Conservation (phyloP, 2,797 vertebrate genomes). For the Ptychadena robeensis region DNA sequence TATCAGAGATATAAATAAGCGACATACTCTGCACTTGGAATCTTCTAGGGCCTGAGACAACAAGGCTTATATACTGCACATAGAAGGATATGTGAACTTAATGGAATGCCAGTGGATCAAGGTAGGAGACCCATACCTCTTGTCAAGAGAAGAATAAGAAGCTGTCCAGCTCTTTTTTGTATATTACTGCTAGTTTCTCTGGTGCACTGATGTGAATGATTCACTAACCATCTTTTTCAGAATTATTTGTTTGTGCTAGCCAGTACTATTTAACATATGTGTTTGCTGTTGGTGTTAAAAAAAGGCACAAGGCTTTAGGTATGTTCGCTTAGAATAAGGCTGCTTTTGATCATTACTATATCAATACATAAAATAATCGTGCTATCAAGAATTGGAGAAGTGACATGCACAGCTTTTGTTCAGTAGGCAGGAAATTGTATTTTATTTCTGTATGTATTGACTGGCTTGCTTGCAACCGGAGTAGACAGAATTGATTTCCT, state of each 20-base stretch:
- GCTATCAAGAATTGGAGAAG: not conserved
- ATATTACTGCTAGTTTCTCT: not conserved
- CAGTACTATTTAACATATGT: not conserved
- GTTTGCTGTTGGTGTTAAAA: not conserved
- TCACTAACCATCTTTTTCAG: not conserved
- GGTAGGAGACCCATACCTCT: not conserved
- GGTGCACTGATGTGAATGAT: not conserved
- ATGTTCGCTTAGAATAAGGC: not conserved
- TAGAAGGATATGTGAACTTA: not conserved
- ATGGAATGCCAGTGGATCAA: not conserved
- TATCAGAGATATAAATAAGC: too few relatives aligned
- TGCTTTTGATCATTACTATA: not conserved
- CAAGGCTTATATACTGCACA: not conserved
- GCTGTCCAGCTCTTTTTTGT: not conserved
- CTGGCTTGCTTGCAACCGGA: constrained; percentile 70
- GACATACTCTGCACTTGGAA: not conserved
- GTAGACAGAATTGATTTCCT: constrained; percentile 67
- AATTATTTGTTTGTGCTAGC: not conserved
- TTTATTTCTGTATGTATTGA: constrained; percentile 74
- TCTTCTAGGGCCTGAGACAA: not conserved
- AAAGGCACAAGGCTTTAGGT: not conserved
- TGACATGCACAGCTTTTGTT: constrained; percentile 57
- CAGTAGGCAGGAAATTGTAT: constrained; percentile 66
- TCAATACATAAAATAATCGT: not conserved
- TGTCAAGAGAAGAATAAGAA: not conserved